Evolutionary conservation across 2,888 invertebrate genomes (phyloP), one percentile per base, ranked within the genome.

Genomic region (Pammene fasciana): DNA sequence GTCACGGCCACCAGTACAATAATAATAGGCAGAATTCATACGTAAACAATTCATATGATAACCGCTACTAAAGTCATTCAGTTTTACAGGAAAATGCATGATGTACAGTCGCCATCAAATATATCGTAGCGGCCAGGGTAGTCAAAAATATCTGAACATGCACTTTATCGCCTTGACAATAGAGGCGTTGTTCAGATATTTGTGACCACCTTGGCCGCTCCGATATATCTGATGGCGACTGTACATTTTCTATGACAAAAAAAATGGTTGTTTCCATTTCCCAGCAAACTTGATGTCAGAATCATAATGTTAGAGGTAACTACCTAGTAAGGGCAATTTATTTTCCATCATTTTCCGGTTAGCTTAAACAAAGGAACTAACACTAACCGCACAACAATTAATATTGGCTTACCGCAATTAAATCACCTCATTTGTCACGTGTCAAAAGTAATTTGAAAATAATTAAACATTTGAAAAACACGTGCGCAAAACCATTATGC

Each of bases 351-450:
- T 45, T 14, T 60, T 46, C 60, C 34, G 34, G 60, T 34, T 46
- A 34, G 0, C 1, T 14, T 8, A 26, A 3, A 59, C 45, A 46
- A 59, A 9, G 26, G 16, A 36, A 38, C 7, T 2, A 43, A 16
- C 16, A 18, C 18, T 26, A 43, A 59, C 43, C 43, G 9, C 57
- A 59, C n/a, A 11, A 46, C 41, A 57, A 66, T 57, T 50, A 48
- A 41, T n/a, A 61, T 16, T 50, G 18, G 9, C 14, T 50, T 10
- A 66, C 48, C 57, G 48, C 50, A 57, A 57, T n/a, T 36, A 43
- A 60, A 13, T 36, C 13, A 45, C 43, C 43, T 8, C 54, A 61
- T 55, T 67, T 67, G 61, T 38, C 61, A 62, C 55, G 61, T 52
- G 55, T 60, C 59, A 54, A 54, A 54, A 34, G 11, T 26, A 8